A percentile compares a stretch with the other conserved stretches of the same genome.
Conservation (phyloP, 23 tunicate species). For the Trididemnum miniatum region DNA sequence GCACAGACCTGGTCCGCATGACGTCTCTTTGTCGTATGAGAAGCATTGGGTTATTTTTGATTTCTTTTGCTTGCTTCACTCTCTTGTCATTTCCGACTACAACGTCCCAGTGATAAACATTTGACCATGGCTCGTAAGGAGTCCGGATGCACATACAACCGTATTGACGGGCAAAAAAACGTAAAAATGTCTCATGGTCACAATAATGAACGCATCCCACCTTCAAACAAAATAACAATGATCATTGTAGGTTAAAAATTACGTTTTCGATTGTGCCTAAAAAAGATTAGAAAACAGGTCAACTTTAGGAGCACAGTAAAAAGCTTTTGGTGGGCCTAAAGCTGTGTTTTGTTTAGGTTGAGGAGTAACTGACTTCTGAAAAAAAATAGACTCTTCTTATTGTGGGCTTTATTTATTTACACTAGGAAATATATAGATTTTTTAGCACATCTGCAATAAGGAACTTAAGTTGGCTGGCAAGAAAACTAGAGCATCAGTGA, state of each 20-base stretch:
- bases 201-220: slow-evolving; percentile 69
- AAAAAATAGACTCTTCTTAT: too few relatives aligned
- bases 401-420: too few relatives aligned
- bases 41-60: slow-evolving; percentile 40
- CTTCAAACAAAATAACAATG: slow-evolving; percentile 18
- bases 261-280: too few relatives aligned
- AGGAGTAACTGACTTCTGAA: too few relatives aligned
- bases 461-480: too few relatives aligned
- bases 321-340: too few relatives aligned
- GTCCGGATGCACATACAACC: slow-evolving; percentile 65
- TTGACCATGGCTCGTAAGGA: slow-evolving; percentile 48
- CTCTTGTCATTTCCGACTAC: slow-evolving; percentile 13
- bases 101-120: slow-evolving; percentile 45
- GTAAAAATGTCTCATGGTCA: slow-evolving; percentile 53
- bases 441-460: too few relatives aligned
- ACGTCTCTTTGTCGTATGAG: slow-evolving; percentile 41
- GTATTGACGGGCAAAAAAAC: slow-evolving; percentile 46
- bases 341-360: too few relatives aligned
- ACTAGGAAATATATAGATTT: too few relatives aligned
- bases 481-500: too few relatives aligned
- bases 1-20: slow-evolving; percentile 56
- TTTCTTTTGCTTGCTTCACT: slow-evolving; percentile 25
- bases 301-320: too few relatives aligned
- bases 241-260: background rate
- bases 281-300: too few relatives aligned